A percentile compares a stretch with the other conserved stretches of the same genome.
phyloP scores from a whole-genome alignment of 2,113 vertebrate genomes.

The Prolemur simus region DNA sequence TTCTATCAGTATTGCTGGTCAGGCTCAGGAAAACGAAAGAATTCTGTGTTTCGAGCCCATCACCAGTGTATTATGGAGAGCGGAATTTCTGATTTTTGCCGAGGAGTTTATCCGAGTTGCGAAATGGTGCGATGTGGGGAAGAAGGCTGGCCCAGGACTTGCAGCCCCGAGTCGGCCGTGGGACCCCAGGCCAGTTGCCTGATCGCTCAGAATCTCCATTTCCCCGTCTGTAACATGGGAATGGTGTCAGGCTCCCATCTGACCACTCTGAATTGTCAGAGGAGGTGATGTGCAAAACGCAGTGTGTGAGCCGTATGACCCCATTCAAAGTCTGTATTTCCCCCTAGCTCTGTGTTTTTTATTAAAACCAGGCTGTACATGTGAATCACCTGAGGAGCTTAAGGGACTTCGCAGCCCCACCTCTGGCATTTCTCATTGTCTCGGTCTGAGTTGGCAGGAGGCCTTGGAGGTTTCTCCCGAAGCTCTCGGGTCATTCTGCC shows the following conservation, averaged over 20 bases:
- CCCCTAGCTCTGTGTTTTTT: neutral
- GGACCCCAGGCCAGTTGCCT: neutral
- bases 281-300: neutral
- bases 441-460: neutral
- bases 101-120: neutral
- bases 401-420: neutral
- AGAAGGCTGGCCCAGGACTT: rapidly evolving
- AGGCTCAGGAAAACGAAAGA: neutral
- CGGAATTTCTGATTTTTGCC: neutral
- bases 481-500: neutral
- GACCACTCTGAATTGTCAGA: neutral
- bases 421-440: neutral
- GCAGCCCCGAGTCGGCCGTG: no score
- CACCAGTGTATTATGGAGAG: neutral
- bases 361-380: neutral
- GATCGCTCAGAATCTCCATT: neutral
- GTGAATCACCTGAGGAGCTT: neutral
- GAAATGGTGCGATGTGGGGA: rapidly evolving
- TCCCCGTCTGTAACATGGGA: neutral
- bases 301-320: rapidly evolving
- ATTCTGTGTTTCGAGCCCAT: neutral
- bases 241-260: rapidly evolving
- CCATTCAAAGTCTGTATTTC: neutral
- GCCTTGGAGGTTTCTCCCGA: neutral
- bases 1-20: neutral